phyloP scores from a whole-genome alignment of 2,113 vertebrate genomes.

The Craseonycteris thonglongyai region DNA sequence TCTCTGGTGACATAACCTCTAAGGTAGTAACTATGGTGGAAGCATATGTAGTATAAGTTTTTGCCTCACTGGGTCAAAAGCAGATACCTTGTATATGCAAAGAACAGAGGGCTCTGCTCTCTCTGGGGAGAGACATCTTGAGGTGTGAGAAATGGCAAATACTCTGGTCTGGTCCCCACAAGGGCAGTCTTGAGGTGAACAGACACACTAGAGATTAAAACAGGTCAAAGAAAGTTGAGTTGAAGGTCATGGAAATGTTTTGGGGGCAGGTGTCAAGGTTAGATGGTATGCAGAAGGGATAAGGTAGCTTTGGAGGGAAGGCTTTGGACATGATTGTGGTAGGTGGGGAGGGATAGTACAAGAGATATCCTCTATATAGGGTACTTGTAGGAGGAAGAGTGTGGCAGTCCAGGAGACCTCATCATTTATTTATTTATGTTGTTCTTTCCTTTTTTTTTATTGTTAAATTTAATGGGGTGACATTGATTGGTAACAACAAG shows the following conservation, averaged over 20 bases:
- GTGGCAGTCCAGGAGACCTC: background rate
- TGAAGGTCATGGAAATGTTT: background rate
- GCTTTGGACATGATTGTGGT: background rate
- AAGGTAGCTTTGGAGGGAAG: background rate
- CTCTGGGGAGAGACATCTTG: background rate
- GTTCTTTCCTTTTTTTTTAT: no score
- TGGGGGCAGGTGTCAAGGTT: accelerated
- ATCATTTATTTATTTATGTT: no score
- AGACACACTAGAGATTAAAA: background rate
- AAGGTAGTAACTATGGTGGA: background rate
- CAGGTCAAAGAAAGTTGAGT: background rate
- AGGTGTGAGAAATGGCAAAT: background rate
- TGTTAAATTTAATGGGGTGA: no score
- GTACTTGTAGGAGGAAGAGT: background rate
- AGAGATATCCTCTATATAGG: background rate
- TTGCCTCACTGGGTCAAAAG: background rate
- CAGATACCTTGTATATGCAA: background rate
- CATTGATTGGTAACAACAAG: no score
- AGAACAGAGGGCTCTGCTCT: background rate
- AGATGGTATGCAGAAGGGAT: background rate
- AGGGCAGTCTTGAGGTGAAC: background rate
- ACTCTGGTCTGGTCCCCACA: background rate
- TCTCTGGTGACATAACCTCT: background rate
- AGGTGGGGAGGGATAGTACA: accelerated
- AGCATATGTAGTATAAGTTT: background rate